These are phyloP conservation scores for Euthynnus affinis DNA, from an alignment of 2,797 vertebrate genomes.

Conservation along the genomic window DNA sequence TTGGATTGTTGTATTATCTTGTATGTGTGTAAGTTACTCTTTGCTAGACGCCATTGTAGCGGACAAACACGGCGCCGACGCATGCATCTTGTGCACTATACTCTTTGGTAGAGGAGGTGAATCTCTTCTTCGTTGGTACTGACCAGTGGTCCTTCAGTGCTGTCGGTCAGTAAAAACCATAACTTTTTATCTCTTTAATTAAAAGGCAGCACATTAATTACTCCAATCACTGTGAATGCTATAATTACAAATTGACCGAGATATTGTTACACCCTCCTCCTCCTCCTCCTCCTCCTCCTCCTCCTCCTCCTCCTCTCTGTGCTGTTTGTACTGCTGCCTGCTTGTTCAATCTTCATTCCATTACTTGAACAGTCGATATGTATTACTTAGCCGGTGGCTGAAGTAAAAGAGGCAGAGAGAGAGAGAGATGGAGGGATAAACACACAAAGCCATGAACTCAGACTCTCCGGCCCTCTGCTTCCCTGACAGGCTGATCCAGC, in stretches of 20 bases:
- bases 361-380: constrained; percentile 50
- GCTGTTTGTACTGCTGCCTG: background rate
- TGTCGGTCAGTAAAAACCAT: constrained; percentile 35
- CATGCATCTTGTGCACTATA: no score
- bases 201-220: constrained; percentile 60
- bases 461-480: constrained; percentile 10
- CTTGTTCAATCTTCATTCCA: constrained; percentile 52
- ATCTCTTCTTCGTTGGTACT: constrained; percentile 48
- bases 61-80: no score
- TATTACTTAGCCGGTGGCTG: constrained; percentile 37
- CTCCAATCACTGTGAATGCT: constrained; percentile 44
- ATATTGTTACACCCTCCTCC: constrained; percentile 19
- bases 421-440: background rate
- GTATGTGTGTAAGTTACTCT: no score
- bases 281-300: background rate
- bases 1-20: no score
- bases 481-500: background rate
- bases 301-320: background rate
- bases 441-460: constrained; percentile 30
- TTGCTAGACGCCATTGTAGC: no score
- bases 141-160: constrained; percentile 44
- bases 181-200: constrained; percentile 61
- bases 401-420: background rate
- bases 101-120: no score
- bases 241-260: constrained; percentile 62